Percentiles rank a stretch among this genome's conserved stretches.
These are phyloP conservation scores for Idaea biselata DNA, from an alignment of 2,888 invertebrate genomes.

Conservation along the genomic window DNA sequence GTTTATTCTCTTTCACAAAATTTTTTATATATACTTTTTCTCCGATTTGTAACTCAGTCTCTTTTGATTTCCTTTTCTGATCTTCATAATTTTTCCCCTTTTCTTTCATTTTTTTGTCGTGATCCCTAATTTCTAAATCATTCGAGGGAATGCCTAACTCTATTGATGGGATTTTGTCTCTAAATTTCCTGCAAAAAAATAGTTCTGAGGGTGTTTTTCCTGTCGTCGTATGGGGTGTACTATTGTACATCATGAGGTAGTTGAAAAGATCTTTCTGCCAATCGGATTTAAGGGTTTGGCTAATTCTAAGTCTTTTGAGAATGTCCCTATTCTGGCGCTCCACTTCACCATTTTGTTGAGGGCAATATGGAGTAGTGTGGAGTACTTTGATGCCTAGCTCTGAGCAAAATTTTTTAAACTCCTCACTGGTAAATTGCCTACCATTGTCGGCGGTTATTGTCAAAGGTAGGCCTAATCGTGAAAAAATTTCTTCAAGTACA, in stretches of 20 bases:
- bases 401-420: slow-evolving; percentile 22
- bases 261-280: slow-evolving; percentile 23
- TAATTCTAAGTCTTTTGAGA: slow-evolving; percentile 30
- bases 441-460: slow-evolving; percentile 32
- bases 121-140: slow-evolving; percentile 26
- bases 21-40: slow-evolving; percentile 34
- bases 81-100: slow-evolving; percentile 30
- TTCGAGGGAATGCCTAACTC: slow-evolving; percentile 7
- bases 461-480: slow-evolving; percentile 24
- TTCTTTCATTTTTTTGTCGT: slow-evolving; percentile 25
- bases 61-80: slow-evolving; percentile 21
- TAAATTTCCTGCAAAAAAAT: slow-evolving; percentile 21
- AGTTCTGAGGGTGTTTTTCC: slow-evolving; percentile 32
- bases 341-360: slow-evolving; percentile 35
- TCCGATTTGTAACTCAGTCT: slow-evolving; percentile 17
- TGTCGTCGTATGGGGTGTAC: slow-evolving; percentile 28
- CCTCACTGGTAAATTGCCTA: slow-evolving; percentile 26
- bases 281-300: slow-evolving; percentile 19
- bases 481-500: slow-evolving; percentile 27
- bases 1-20: too few species aligned
- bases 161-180: slow-evolving; percentile 30
- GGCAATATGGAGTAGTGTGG: slow-evolving; percentile 32
- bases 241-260: slow-evolving; percentile 35
- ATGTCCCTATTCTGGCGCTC: slow-evolving; percentile 37
- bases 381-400: slow-evolving; percentile 24